phyloP scores from a whole-genome alignment of 2,888 invertebrate species.

The Brenthis hecate region DNA sequence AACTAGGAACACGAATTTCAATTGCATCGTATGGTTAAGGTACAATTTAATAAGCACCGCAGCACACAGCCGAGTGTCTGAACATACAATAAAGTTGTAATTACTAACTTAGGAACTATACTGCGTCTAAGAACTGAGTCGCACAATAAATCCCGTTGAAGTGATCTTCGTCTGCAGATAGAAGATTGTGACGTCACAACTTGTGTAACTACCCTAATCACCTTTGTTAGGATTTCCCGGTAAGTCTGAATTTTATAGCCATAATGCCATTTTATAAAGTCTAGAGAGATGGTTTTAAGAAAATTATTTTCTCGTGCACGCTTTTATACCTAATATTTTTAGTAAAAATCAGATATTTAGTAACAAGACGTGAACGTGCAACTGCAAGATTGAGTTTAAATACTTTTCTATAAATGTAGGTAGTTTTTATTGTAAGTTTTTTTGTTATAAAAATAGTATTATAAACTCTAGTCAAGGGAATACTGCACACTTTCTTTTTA shows the following conservation, averaged over 20 bases:
- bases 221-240: constrained; percentile 24
- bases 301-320: not conserved
- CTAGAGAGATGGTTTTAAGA: not conserved
- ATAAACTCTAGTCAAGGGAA: no score
- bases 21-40: constrained; percentile 26
- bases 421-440: no score
- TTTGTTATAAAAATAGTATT: no score
- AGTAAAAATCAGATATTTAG: no score
- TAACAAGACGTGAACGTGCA: no score
- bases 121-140: constrained; percentile 40
- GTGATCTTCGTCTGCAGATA: constrained; percentile 40
- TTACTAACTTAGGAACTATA: constrained; percentile 44
- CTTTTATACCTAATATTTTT: not conserved
- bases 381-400: no score
- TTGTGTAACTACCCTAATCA: constrained; percentile 31
- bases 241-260: constrained; percentile 17
- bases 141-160: constrained; percentile 41
- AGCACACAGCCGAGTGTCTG: constrained; percentile 35
- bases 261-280: constrained; percentile 1
- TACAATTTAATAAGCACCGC: constrained; percentile 39
- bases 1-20: constrained; percentile 21
- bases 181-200: constrained; percentile 35
- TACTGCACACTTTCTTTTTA: no score
- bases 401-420: no score
- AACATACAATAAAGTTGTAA: constrained; percentile 54